Evolutionary conservation across 2,888 invertebrate genomes (phyloP).

Genomic region (Diadegma fenestrale): DNA sequence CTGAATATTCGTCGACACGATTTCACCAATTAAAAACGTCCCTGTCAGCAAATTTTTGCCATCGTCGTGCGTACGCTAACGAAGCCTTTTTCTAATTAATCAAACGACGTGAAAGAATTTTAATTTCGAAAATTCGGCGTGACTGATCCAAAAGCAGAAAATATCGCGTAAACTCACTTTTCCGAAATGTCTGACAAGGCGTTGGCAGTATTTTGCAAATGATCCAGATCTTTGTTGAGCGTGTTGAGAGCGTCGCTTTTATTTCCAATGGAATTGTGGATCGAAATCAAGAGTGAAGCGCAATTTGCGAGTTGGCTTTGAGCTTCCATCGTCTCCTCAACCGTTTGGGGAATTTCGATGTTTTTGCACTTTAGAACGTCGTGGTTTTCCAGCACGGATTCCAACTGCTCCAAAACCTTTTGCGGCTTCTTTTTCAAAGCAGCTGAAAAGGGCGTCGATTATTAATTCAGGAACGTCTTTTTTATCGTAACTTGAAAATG

Average conservation of each 20-base stretch:
- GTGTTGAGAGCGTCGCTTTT: slow-evolving; percentile 65
- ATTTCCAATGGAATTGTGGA: slow-evolving; percentile 67
- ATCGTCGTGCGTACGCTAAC: too few species aligned
- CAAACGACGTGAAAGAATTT: too few species aligned
- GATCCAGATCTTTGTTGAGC: slow-evolving; percentile 66
- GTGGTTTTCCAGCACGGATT: slow-evolving; percentile 68
- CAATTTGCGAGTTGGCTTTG: slow-evolving; percentile 64
- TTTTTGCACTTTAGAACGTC: slow-evolving; percentile 73
- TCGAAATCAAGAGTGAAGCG: slow-evolving; percentile 62
- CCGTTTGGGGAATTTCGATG: slow-evolving; percentile 73
- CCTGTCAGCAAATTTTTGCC: too few species aligned
- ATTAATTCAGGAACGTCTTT: not conserved
- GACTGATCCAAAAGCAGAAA: not conserved
- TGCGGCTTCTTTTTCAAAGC: slow-evolving; percentile 61
- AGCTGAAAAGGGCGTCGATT: slow-evolving; percentile 60
- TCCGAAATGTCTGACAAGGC: slow-evolving; percentile 65
- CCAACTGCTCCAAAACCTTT: slow-evolving; percentile 66
- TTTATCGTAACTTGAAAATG: not conserved
- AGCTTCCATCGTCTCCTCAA: slow-evolving; percentile 65
- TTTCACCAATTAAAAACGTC: too few species aligned
- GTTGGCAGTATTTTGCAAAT: slow-evolving; percentile 64
- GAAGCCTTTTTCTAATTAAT: too few species aligned
- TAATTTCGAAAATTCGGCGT: too few species aligned
- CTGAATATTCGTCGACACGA: too few species aligned
- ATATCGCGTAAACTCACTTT: slow-evolving; percentile 64